Evolutionary conservation across 2,113 vertebrate species (phyloP), one percentile per base, ranked within the genome.

Genomic region (Anoplopoma fimbria): DNA sequence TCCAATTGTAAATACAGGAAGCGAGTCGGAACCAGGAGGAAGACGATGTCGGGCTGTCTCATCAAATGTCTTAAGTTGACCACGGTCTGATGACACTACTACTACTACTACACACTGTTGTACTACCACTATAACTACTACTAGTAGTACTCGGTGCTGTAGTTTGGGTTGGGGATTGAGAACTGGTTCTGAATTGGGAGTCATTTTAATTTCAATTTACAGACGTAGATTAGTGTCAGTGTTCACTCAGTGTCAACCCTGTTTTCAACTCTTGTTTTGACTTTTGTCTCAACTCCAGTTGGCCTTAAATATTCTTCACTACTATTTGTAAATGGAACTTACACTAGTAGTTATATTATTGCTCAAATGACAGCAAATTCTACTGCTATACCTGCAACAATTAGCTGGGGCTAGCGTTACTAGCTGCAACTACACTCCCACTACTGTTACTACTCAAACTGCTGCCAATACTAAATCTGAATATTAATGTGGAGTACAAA

Each of bases 1-100:
- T 2, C 94, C 40, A 95, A 96, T 90, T 96, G 95, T 80, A 87
- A 15, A 47, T 95, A 80, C 88, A 92, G 86, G 71, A 93, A 81
- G 65, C 75, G 87, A 47, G 55, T 94, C 0, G 86, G 93, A 42
- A 3, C 1, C 23, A 83, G 49, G 74, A 92, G 83, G 85, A 91
- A 74, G 72, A 61, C n/a, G 0, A 76, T 91, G n/a, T 27, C 15
- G 0, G 95, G 95, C 47, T 96, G 95, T 57, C 1, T 36, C 58
- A 88, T 93, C 1, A 86, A 93, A 14, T 96, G 95, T 79, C 58
- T 94, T 29, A 83, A 67, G 5, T 0, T 17, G 1, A 70, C 86
- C 8, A 77, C 10, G 91, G 95, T 96, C 12, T 63, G 84, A 13
- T 69, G 29, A 73, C 17, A 31, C 3, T 45, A 34, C 12, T 8